These are phyloP conservation scores for Corapipo altera DNA, from an alignment of 2,113 vertebrate species.

Conservation along the genomic window DNA sequence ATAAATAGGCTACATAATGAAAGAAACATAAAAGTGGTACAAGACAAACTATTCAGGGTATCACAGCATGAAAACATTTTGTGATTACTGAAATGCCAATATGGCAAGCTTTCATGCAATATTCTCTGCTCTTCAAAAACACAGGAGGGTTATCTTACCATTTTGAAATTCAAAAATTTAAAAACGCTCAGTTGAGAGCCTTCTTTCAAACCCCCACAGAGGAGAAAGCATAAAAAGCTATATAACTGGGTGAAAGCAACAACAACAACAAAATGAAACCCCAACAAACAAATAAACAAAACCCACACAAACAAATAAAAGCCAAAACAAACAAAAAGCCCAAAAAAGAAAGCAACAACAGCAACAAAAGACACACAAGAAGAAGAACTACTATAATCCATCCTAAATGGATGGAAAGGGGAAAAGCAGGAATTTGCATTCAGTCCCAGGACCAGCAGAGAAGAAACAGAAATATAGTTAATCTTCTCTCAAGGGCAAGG, in stretches of 20 bases:
- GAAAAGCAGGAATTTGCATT: neutral
- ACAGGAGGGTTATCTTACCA: neutral
- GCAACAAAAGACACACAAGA: neutral
- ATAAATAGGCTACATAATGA: neutral
- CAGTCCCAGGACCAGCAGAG: neutral
- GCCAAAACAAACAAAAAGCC: neutral
- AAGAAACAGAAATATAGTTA: neutral
- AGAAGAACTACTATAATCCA: neutral
- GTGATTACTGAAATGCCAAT: neutral
- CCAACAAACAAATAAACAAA: neutral
- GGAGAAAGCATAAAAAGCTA: neutral
- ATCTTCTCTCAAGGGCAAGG: neutral
- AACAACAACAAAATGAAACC: neutral
- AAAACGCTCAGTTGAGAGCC: neutral
- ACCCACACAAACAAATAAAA: too few species aligned
- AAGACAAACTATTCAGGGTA: neutral
- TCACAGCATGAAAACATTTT: neutral
- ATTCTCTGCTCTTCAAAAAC: neutral
- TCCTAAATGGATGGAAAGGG: neutral
- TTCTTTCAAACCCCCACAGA: neutral
- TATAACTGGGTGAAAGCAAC: neutral
- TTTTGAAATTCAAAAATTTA: neutral
- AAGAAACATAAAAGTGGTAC: neutral
- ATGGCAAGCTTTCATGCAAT: neutral
- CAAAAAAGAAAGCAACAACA: neutral